Conservation (phyloP, 2,888 invertebrate species). For the Tachina grossa region DNA sequence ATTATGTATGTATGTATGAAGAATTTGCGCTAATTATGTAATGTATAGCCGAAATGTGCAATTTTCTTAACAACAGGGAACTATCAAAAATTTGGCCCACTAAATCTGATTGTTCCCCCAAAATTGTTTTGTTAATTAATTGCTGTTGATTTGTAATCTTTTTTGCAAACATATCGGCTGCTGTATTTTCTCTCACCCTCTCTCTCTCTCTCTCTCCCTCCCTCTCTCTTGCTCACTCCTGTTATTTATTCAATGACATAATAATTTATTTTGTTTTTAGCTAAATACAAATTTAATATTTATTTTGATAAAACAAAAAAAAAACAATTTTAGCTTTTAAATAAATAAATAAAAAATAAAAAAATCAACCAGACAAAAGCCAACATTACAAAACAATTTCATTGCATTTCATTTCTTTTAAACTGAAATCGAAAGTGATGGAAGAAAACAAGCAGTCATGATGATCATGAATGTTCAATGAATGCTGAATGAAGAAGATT, state of each 20-base stretch:
- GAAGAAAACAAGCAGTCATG: background rate
- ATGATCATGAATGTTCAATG: constrained; percentile 33
- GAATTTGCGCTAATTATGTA: too few relatives aligned
- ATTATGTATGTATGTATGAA: too few relatives aligned
- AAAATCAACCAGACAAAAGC: background rate
- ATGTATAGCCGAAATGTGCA: too few relatives aligned
- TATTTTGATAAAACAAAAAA: constrained; percentile 14
- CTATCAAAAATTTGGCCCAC: background rate
- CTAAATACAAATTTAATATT: constrained; percentile 16
- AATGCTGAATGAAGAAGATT: constrained; percentile 34
- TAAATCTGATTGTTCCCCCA: too few relatives aligned
- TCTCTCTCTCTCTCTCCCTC: background rate
- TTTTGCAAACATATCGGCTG: too few relatives aligned
- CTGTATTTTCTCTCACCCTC: background rate
- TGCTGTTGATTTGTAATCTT: background rate
- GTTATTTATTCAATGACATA: constrained; percentile 55
- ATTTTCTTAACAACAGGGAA: too few relatives aligned
- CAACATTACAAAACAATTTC: constrained; percentile 41
- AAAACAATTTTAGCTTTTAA: background rate
- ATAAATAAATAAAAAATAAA: constrained; percentile 1
- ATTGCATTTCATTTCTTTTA: constrained; percentile 20
- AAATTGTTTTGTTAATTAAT: background rate
- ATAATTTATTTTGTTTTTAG: constrained; percentile 26
- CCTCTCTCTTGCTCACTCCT: background rate
- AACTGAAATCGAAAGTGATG: constrained; percentile 55